Conservation (phyloP, 2,888 invertebrate species). For the Tinea trinotella region DNA sequence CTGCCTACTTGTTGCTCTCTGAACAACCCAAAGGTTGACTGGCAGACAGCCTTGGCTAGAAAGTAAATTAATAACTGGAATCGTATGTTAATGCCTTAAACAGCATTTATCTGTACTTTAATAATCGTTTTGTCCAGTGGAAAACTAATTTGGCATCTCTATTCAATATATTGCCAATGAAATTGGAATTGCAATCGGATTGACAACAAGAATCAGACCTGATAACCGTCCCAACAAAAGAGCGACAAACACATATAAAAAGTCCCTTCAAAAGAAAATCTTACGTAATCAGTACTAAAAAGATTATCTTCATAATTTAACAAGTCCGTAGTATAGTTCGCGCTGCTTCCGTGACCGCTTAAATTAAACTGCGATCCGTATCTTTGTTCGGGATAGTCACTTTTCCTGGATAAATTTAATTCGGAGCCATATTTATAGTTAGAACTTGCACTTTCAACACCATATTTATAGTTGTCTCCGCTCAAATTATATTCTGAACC, state of each 20-base stretch:
- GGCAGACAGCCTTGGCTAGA: too few relatives aligned
- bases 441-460: not conserved
- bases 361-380: not conserved
- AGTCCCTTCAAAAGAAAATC: not conserved
- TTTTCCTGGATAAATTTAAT: not conserved
- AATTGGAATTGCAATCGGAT: too few relatives aligned
- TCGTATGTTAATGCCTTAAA: too few relatives aligned
- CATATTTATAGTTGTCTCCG: not conserved
- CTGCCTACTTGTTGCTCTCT: too few relatives aligned
- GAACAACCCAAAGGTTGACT: too few relatives aligned
- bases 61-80: too few relatives aligned
- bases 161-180: too few relatives aligned
- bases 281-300: not conserved
- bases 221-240: too few relatives aligned
- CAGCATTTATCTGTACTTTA: too few relatives aligned
- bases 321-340: not conserved
- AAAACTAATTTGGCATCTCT: too few relatives aligned
- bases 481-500: not conserved
- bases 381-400: not conserved
- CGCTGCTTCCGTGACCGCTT: not conserved
- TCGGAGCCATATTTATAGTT: not conserved
- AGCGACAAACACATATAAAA: not conserved
- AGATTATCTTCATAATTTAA: not conserved
- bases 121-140: too few relatives aligned
- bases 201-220: too few relatives aligned